Base-by-base conservation (phyloP, 1,140 invertebrate species). In the Drosophila nikananu region DNA sequence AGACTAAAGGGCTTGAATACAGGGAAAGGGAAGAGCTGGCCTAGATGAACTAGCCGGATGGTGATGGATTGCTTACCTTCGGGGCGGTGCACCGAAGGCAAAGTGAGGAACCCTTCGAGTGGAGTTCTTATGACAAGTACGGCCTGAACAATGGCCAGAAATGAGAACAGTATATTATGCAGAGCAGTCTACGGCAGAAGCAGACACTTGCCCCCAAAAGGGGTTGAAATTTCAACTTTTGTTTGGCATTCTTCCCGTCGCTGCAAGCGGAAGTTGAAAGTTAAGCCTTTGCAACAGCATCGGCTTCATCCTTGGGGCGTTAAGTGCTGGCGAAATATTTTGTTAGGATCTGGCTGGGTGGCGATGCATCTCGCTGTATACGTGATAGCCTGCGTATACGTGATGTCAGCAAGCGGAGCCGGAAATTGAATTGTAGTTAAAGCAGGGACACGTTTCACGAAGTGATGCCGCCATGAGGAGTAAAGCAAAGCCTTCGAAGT, bases 311-410 rank as follows among this genome's bases (percentile, higher is more conserved):
- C 70, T 37, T 72, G 70, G 68, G 54, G 67, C 70, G 68, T 73
- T 73, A 73, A 73, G 70, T 73, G 70, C 70, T 42, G 52, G 66
- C 30, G 70, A 52, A 72, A 72, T 71, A 73, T 73, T 73, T 73
- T 72, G 52, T 52, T 73, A 60, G 66, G 44, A 58, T 46, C 62
- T 35, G 66, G 25, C 35, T 70, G 66, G 27, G 25, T 66, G 46
- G 67, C 64, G 70, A 61, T 72, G 70, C 70, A 73, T 42, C 54
- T 23, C 70, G 46, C 32, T 68, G 67, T 61, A 73, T 73, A 73
- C 70, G 70, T 73, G 70, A 73, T 73, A 71, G 67, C 49, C 67
- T 68, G 44, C 70, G 67, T 73, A 73, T 73, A 73, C 70, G 70
- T 73, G 67, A 73, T 73, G 54, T 52, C 70, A 73, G 67, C 37